Percentiles rank a stretch among this genome's conserved stretches.
Evolutionary conservation across 2,888 invertebrate species (phyloP).

Genomic region (Emesis furor): DNA sequence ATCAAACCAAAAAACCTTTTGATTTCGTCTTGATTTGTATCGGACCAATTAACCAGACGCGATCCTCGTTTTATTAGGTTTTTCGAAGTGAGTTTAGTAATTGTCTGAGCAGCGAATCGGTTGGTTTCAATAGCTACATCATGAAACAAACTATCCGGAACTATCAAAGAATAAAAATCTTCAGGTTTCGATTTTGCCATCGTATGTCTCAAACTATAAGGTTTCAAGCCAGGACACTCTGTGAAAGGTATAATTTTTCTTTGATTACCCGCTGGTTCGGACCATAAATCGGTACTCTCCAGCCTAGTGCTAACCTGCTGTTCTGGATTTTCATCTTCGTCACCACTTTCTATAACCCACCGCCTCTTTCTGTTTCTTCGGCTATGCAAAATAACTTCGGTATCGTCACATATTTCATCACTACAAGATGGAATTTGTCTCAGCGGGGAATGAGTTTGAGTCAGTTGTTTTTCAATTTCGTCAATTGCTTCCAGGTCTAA

Average conservation of each 20-base stretch:
- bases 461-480: conserved; percentile 62
- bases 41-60: conserved; percentile 57
- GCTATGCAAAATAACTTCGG: conserved; percentile 40
- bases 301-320: conserved; percentile 44
- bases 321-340: conserved; percentile 42
- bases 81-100: conserved; percentile 45
- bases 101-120: conserved; percentile 54
- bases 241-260: conserved; percentile 71
- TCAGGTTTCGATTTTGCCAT: conserved; percentile 60
- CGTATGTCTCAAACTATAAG: conserved; percentile 63
- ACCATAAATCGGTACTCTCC: conserved; percentile 53
- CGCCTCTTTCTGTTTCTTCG: conserved; percentile 41
- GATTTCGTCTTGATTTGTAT: conserved; percentile 65
- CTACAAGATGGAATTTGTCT: conserved; percentile 47
- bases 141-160: conserved; percentile 66
- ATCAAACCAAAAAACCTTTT: conserved; percentile 64
- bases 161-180: conserved; percentile 70
- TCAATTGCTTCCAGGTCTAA: conserved; percentile 65
- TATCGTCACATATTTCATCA: conserved; percentile 59
- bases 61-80: conserved; percentile 52
- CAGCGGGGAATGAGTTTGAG: conserved; percentile 60
- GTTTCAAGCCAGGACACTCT: conserved; percentile 69
- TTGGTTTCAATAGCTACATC: conserved; percentile 65
- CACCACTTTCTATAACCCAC: conserved; percentile 44
- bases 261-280: conserved; percentile 72